Base-by-base conservation (phyloP, 2,888 invertebrate genomes). In the Allacma fusca region DNA sequence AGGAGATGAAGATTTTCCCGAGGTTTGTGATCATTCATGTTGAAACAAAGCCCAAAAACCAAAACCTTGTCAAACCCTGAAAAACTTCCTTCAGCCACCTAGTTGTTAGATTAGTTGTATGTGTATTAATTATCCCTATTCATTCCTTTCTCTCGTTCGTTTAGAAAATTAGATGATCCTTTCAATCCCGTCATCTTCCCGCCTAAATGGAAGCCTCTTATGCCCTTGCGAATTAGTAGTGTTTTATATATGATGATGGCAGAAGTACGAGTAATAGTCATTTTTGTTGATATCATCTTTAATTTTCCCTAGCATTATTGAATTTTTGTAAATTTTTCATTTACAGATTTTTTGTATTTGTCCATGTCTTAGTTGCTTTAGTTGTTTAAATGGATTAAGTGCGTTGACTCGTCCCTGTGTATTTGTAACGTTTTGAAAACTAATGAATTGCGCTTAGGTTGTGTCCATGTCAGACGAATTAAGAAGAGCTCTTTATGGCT, bases 391-490 rank as follows among this genome's bases (percentile, higher is more conserved):
- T 62, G 21, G 28, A 29, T 65, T 9, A 28, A 65, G 28, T 2
- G 29, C 1, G 50, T 50, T 28, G 23, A 24, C 26, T 50, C 40
- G 16, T 71, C 44, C 1, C 13, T 16, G 19, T 50, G 50, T 19
- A 40, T 7, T 71, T 24, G 28, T 23, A 23, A 28, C 23, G 7
- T 65, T 43, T 4, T 64, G 62, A 26, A 24, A 29, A 59, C 80
- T 78, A 77, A 23, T 62, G 2, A 26, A 90, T 67, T 85, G 12
- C 26, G 26, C 28, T 67, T 88, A 95, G 95, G 94, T 94, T 87
- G 89, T 95, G 91, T 94, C 95, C 87, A 94, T 95, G 94, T 94
- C 94, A 89, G 95, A 95, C 89, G 95, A 95, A 89, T 90, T 94
- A 86, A 91, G 94, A 81, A 91, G 94, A 87, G 94, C 94, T 80